Evolutionary conservation across 2,113 vertebrate species (phyloP).

Genomic region (Tamias sibiricus): DNA sequence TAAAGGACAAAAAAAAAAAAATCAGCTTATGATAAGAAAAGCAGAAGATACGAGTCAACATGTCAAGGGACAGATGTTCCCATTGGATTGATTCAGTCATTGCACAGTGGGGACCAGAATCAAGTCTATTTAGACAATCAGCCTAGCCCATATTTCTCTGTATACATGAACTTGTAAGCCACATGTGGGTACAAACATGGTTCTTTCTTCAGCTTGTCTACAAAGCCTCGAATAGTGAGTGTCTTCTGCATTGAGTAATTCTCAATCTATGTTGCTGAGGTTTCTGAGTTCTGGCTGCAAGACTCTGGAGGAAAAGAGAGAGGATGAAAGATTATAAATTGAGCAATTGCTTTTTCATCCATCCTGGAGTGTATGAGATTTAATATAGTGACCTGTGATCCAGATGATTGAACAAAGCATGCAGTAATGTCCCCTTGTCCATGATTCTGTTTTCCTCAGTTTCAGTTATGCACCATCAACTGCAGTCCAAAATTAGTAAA

Average conservation of each 20-base stretch:
- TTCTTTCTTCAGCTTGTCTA: neutral
- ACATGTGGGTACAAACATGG: rapidly evolving
- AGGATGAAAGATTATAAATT: neutral
- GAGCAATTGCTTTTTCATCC: neutral
- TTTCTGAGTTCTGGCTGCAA: neutral
- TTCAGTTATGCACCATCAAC: neutral
- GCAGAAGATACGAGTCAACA: neutral
- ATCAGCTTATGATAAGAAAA: neutral
- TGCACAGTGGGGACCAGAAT: neutral
- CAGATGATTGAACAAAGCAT: neutral
- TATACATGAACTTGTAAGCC: neutral
- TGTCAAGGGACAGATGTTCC: neutral
- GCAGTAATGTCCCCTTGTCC: neutral
- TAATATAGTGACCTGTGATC: neutral
- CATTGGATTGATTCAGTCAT: neutral
- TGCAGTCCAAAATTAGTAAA: neutral
- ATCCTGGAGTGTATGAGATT: neutral
- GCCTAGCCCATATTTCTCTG: neutral
- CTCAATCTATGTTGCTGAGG: neutral
- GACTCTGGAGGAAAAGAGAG: neutral
- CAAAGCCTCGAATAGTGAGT: neutral
- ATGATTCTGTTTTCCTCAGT: neutral
- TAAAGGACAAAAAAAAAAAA: slow-evolving; percentile 32
- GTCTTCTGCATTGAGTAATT: neutral
- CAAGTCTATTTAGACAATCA: neutral